Percentiles rank a stretch among this genome's conserved stretches.
Conservation (phyloP, 2,113 vertebrate genomes). For the Varanus komodoensis region DNA sequence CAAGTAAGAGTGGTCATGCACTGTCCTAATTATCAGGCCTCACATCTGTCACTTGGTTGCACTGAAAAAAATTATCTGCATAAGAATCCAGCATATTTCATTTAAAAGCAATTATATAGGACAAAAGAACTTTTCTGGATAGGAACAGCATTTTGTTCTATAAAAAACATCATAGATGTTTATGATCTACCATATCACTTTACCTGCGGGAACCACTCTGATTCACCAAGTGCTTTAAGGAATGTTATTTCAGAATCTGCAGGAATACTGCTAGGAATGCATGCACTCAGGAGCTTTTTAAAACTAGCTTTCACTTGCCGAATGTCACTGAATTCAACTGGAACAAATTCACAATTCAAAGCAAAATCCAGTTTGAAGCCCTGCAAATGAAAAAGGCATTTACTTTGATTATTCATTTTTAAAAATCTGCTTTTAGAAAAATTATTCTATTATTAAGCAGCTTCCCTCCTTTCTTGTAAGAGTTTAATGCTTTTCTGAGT, state of each 20-base stretch:
- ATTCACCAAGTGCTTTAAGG: conserved; percentile 92
- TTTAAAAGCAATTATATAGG: conserved; percentile 23
- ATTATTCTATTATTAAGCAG: background rate
- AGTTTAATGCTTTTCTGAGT: background rate
- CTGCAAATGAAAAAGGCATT: conserved; percentile 76
- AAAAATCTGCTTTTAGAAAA: conserved; percentile 7
- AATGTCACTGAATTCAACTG: conserved; percentile 94
- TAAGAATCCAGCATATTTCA: conserved; percentile 23
- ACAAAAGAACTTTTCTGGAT: conserved; percentile 42
- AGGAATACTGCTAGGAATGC: conserved; percentile 89
- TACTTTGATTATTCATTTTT: conserved; percentile 46
- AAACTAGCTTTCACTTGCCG: conserved; percentile 94
- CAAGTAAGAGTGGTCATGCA: background rate
- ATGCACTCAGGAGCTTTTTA: conserved; percentile 95
- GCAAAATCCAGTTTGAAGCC: conserved; percentile 92
- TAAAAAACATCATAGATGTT: conserved; percentile 40
- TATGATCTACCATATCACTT: conserved; percentile 58
- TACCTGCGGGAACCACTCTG: conserved; percentile 97
- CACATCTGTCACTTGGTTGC: background rate
- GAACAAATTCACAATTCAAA: conserved; percentile 95
- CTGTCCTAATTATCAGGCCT: background rate
- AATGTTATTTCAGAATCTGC: conserved; percentile 90
- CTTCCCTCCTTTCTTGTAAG: background rate
- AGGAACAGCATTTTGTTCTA: conserved; percentile 43
- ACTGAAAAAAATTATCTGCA: conserved; percentile 29